A percentile compares a stretch with the other conserved stretches of the same genome.
Evolutionary conservation across 2,888 invertebrate genomes (phyloP).

Genomic region (Epinotia nisella): DNA sequence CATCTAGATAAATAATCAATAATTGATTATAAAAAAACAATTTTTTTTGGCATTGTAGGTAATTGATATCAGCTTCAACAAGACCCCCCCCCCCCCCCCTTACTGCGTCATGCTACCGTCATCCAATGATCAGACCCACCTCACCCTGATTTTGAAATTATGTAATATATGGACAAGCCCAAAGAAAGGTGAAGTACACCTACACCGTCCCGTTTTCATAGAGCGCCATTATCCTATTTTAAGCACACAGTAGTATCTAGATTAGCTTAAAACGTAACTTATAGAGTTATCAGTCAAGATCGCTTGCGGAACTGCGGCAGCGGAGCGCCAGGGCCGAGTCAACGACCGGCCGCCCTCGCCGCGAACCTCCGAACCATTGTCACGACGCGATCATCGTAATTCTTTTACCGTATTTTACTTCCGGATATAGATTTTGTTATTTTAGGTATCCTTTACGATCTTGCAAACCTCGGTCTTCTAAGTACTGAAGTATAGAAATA

Average conservation of each 20-base stretch:
- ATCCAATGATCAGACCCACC: no score
- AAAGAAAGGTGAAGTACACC: background rate
- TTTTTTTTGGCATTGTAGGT: no score
- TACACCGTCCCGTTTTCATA: background rate
- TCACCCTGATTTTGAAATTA: no score
- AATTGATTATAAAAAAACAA: no score
- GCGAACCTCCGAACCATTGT: slow-evolving; percentile 18
- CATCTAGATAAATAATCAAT: no score
- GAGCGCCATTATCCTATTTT: background rate
- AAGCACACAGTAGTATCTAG: slow-evolving; percentile 8
- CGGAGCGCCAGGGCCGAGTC: slow-evolving; percentile 48
- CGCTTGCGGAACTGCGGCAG: slow-evolving; percentile 56
- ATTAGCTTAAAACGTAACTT: slow-evolving; percentile 9
- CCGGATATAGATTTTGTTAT: background rate
- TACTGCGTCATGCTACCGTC: no score
- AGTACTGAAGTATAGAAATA: background rate
- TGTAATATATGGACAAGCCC: no score
- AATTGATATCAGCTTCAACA: no score
- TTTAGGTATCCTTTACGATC: background rate
- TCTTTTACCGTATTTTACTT: slow-evolving; percentile 40
- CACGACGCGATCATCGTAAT: slow-evolving; percentile 23
- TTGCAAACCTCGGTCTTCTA: no score
- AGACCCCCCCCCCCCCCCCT: no score
- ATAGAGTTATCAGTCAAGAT: slow-evolving; percentile 25
- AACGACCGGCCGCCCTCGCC: slow-evolving; percentile 49